Evolutionary conservation across 2,888 invertebrate genomes (phyloP).

Genomic region (Drosophila infuscata): DNA sequence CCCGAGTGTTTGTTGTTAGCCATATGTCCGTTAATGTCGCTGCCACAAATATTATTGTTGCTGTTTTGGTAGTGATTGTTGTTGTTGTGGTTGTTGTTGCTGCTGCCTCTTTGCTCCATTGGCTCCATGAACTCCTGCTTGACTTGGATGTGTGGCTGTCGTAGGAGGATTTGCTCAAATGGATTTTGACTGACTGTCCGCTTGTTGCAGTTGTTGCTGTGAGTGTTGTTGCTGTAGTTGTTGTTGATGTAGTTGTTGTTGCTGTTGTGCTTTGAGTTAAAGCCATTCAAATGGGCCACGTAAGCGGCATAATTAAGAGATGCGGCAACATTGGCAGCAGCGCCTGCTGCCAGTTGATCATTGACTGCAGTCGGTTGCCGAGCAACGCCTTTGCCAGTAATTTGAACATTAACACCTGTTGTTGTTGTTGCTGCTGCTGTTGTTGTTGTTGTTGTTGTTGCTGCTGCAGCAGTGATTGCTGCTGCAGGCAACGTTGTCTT

Average conservation of each 20-base stretch:
- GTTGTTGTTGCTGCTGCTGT: constrained; percentile 51
- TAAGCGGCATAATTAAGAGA: constrained; percentile 72
- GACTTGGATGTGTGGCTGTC: constrained; percentile 74
- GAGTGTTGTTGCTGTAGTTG: constrained; percentile 25
- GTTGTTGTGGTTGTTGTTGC: constrained; percentile 1
- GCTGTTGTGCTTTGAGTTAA: constrained; percentile 49
- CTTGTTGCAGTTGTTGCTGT: constrained; percentile 25
- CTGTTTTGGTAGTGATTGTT: constrained; percentile 27
- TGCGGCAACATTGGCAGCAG: constrained; percentile 29
- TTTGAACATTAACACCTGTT: constrained; percentile 84
- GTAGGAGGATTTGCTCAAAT: constrained; percentile 53
- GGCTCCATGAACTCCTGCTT: constrained; percentile 78
- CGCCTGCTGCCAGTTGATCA: constrained; percentile 68
- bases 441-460: constrained; percentile 49
- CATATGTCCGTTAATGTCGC: constrained; percentile 3
- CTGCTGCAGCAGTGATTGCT: constrained; percentile 24
- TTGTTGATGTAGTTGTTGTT: constrained; percentile 21
- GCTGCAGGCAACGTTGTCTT: constrained; percentile 32
- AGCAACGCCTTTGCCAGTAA: constrained; percentile 80
- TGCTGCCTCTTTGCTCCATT: constrained; percentile 33
- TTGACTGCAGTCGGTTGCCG: constrained; percentile 61
- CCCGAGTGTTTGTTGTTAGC: constrained; percentile 23
- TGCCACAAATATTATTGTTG: constrained; percentile 11
- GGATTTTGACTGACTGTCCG: constrained; percentile 25
- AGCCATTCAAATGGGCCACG: constrained; percentile 73